These are phyloP conservation scores for Nothoprocta pentlandii DNA, from an alignment of 2,113 vertebrate species.

Conservation along the genomic window DNA sequence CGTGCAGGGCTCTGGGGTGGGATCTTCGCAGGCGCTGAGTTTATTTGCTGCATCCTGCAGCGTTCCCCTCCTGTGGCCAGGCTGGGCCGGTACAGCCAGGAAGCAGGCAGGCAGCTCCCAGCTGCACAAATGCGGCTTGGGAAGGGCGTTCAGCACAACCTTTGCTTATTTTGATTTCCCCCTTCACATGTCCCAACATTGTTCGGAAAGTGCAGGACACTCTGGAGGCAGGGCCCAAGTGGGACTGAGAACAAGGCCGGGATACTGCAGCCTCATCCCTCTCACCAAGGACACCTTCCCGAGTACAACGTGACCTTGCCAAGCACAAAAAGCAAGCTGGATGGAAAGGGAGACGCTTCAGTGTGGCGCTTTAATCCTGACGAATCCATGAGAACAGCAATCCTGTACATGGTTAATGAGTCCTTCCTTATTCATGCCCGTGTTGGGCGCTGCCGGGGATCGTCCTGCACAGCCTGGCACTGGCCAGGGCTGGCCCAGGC, in stretches of 20 bases:
- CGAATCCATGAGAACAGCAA: background rate
- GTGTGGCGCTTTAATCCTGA: background rate
- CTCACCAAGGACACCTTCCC: background rate
- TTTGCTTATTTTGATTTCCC: background rate
- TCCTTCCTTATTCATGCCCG: constrained; percentile 31
- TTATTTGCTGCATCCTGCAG: background rate
- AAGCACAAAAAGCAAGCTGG: background rate
- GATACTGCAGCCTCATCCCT: background rate
- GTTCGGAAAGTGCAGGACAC: accelerated
- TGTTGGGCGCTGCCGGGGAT: constrained; percentile 18
- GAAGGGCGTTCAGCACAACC: no score
- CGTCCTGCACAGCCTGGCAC: background rate
- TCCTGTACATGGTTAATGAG: constrained; percentile 60
- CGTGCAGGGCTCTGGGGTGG: accelerated
- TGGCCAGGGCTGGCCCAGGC: background rate
- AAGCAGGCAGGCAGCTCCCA: background rate
- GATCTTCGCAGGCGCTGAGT: accelerated
- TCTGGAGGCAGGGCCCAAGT: background rate
- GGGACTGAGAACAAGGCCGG: accelerated
- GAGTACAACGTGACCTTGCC: background rate
- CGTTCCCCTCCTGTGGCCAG: constrained; percentile 47
- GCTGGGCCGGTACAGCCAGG: background rate
- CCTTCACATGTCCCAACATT: background rate
- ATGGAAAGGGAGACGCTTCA: background rate
- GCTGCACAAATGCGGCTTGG: no score